Percentiles rank a stretch among this genome's conserved stretches.
Evolutionary conservation across 2,888 invertebrate genomes (phyloP).

Genomic region (Xestia ashworthii): DNA sequence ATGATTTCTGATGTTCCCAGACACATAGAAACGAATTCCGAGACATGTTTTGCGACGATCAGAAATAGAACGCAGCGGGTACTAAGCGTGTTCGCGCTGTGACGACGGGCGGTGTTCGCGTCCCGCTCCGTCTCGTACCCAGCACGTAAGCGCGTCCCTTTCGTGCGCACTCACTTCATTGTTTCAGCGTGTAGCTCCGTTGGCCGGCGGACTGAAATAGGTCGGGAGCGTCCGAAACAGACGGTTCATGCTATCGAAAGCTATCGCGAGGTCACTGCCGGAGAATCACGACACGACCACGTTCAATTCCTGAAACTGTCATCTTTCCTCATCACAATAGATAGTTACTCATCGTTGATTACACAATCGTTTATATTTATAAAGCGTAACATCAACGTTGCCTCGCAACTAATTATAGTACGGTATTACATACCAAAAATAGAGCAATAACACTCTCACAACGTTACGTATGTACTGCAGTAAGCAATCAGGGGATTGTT

Average conservation of each 20-base stretch:
- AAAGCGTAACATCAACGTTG: conserved; percentile 64
- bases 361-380: conserved; percentile 66
- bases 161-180: conserved; percentile 87
- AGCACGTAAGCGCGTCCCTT: conserved; percentile 83
- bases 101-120: conserved; percentile 80
- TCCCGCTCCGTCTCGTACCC: conserved; percentile 82
- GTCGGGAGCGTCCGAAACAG: conserved; percentile 88
- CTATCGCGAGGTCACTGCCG: conserved; percentile 88
- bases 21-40: conserved; percentile 90
- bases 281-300: conserved; percentile 78
- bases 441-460: conserved; percentile 76
- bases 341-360: conserved; percentile 65
- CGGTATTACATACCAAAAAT: conserved; percentile 72
- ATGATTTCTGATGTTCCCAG: conserved; percentile 89
- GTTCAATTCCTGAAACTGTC: conserved; percentile 70
- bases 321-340: conserved; percentile 65
- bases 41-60: conserved; percentile 90
- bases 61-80: conserved; percentile 89
- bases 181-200: conserved; percentile 86
- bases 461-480: conserved; percentile 74
- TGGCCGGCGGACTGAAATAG: conserved; percentile 89
- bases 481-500: conserved; percentile 80
- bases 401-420: conserved; percentile 75
- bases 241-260: conserved; percentile 87
- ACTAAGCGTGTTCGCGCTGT: conserved; percentile 87